Evolutionary conservation across 35 echinoderm and acorn worm species (phyloP), one percentile per base, ranked within the genome.

Genomic region (Lytechinus variegatus): DNA sequence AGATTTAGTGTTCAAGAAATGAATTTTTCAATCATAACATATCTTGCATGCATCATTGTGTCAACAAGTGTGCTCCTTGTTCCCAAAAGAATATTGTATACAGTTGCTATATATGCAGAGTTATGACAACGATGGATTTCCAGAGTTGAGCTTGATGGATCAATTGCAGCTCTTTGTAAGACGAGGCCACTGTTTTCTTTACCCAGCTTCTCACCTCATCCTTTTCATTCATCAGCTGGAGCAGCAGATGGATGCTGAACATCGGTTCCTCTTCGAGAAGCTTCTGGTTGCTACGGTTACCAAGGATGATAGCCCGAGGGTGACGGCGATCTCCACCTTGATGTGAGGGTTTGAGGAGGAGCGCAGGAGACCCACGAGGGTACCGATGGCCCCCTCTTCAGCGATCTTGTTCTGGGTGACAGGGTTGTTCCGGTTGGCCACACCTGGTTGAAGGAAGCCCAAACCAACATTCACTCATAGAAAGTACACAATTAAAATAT

Each of bases 361-460:
- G 8, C 53, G 54, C 44, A 99, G 92, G 61, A 99, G 86, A 27
- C 96, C 95, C 13, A 97, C 98, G 27, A 99, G 95, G 44, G 98
- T 99, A 13, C 60, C 33, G n/a, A 99, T 99, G 14, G 98, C 94
- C 54, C 96, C 89, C 95, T 99, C 98, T 79, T 99, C 98, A 4
- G 98, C 96, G 44, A 99, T 99, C 95, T 99, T 99, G 87, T 91
- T 94, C 91, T 99, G 98, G 9, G 97, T 99, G 3, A 97, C 95
- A 19, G 96, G 95, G 52, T 99, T 99, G 57, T 97, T 97, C 13
- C 97, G 86, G 54, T 99, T 95, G 44, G 98, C 98, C 44, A 99
- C 98, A 96, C 98, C 98, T 99, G 66, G 86, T 53, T 12, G 54
- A 88, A n/a, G 61, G 19, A 16, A 27, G 21, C 19, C 3, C 4